Percentiles rank a stretch among this genome's conserved stretches.
Evolutionary conservation across 2,113 vertebrate species (phyloP).

Genomic region (Lichenostomus cassidix): DNA sequence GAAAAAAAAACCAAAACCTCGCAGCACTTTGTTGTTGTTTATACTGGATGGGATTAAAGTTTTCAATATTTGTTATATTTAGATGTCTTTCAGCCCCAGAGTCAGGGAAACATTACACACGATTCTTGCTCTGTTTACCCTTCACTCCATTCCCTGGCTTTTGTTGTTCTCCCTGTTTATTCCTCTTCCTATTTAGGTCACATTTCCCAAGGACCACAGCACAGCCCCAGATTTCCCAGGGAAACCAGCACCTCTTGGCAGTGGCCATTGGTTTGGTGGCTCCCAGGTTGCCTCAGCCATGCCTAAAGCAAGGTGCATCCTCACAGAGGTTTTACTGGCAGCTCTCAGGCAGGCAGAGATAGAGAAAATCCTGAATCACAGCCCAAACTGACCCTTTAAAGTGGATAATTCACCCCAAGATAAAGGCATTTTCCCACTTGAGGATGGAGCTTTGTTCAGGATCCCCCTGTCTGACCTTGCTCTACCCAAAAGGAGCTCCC

Average conservation of each 20-base stretch:
- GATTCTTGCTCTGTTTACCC: neutral
- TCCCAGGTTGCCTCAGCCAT: neutral
- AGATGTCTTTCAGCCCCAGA: constrained; percentile 20
- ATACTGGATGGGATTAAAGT: constrained; percentile 7
- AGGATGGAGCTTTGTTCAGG: neutral
- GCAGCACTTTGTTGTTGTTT: constrained; percentile 19
- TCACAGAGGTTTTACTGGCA: neutral
- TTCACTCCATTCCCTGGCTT: neutral
- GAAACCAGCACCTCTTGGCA: neutral
- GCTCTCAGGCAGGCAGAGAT: neutral
- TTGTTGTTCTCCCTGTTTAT: neutral
- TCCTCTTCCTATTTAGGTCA: neutral
- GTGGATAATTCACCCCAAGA: neutral
- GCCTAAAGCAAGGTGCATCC: neutral
- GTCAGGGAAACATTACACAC: neutral
- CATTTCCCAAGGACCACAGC: neutral
- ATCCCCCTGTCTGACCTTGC: neutral
- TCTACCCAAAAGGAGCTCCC: neutral
- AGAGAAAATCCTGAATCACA: neutral
- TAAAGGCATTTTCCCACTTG: neutral
- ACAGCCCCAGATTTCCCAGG: neutral
- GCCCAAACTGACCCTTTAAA: neutral
- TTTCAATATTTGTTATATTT: constrained; percentile 69
- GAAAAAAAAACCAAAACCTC: neutral
- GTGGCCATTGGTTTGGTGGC: neutral